Evolutionary conservation across 2,113 vertebrate species (phyloP).

Genomic region (Oriolus oriolus): DNA sequence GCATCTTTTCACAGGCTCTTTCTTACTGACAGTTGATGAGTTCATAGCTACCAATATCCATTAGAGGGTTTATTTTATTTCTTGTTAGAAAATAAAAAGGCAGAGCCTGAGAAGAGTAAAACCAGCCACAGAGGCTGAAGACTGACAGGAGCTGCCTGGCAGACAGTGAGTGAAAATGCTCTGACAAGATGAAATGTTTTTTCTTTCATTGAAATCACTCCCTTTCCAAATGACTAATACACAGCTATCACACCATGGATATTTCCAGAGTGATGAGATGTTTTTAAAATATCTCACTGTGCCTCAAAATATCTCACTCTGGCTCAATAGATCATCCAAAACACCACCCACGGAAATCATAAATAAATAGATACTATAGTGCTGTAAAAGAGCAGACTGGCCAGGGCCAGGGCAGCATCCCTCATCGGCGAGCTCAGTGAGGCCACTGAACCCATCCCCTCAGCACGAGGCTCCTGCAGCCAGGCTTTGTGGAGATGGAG

Average conservation of each 20-base stretch:
- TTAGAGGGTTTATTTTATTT: constrained; percentile 56
- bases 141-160: constrained; percentile 56
- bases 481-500: background rate
- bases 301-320: constrained; percentile 66
- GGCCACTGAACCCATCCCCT: background rate
- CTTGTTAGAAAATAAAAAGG: constrained; percentile 52
- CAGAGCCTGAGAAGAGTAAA: constrained; percentile 4
- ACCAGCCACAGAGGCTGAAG: constrained; percentile 21
- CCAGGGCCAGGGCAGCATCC: constrained; percentile 12
- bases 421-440: background rate
- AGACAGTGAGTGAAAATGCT: constrained; percentile 62
- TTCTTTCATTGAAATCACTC: constrained; percentile 68
- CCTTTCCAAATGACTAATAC: constrained; percentile 63
- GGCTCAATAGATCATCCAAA: constrained; percentile 63
- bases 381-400: background rate
- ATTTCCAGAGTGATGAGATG: constrained; percentile 64
- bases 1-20: constrained; percentile 25
- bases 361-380: constrained; percentile 55
- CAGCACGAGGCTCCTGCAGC: rapidly evolving
- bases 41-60: constrained; percentile 51
- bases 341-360: constrained; percentile 56
- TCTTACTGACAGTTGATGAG: constrained; percentile 28
- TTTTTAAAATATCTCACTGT: constrained; percentile 61
- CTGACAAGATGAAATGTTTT: constrained; percentile 68
- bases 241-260: constrained; percentile 36